phyloP scores from a whole-genome alignment of 2,888 invertebrate species.

The Calephelis perditalis region DNA sequence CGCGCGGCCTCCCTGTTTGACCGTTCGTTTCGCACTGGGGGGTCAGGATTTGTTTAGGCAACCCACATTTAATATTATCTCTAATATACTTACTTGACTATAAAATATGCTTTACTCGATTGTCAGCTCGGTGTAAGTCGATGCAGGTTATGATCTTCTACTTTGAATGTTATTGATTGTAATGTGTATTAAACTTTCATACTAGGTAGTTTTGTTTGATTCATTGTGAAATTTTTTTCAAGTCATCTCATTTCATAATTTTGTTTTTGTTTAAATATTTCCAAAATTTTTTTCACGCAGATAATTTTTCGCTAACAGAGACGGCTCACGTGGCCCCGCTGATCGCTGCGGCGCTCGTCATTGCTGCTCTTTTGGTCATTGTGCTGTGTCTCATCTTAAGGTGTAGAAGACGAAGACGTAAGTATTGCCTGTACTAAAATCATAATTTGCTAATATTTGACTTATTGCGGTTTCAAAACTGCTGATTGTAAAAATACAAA shows the following conservation, averaged over 20 bases:
- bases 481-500: background rate
- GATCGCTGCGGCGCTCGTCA: conserved; percentile 66
- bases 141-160: too few relatives aligned
- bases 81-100: too few relatives aligned
- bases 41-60: too few relatives aligned
- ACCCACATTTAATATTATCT: too few relatives aligned
- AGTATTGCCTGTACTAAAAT: conserved; percentile 16
- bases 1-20: too few relatives aligned
- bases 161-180: too few relatives aligned
- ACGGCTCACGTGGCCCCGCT: conserved; percentile 70
- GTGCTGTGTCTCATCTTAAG: conserved; percentile 64
- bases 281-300: conserved; percentile 53
- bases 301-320: conserved; percentile 70
- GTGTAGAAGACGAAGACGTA: conserved; percentile 63
- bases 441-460: too few relatives aligned
- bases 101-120: too few relatives aligned
- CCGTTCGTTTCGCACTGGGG: too few relatives aligned
- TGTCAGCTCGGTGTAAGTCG: too few relatives aligned
- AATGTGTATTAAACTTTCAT: too few relatives aligned
- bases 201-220: background rate
- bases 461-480: too few relatives aligned
- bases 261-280: conserved; percentile 22
- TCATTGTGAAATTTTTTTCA: background rate
- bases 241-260: background rate
- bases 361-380: conserved; percentile 63